Evolutionary conservation across 2,888 invertebrate species (phyloP).

Genomic region (Eupithecia tripunctaria): DNA sequence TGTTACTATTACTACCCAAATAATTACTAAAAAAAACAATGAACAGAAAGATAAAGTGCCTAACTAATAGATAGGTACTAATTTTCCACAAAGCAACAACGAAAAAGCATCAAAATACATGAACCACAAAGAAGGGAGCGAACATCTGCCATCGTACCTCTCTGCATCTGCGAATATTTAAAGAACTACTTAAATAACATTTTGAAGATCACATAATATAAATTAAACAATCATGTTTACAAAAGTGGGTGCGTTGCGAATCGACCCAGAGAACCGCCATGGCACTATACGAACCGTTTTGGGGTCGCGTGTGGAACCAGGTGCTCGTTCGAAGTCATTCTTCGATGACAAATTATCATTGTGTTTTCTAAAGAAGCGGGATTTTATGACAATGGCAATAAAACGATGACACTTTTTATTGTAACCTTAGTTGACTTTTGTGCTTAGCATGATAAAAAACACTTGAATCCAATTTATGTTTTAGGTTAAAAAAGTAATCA

Average conservation of each 20-base stretch:
- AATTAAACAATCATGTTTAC: constrained; percentile 81
- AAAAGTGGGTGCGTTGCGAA: constrained; percentile 78
- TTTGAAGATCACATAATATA: constrained; percentile 82
- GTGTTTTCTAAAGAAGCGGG: constrained; percentile 65
- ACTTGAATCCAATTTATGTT: constrained; percentile 21
- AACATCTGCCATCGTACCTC: constrained; percentile 72
- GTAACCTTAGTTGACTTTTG: constrained; percentile 59
- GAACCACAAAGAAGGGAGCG: constrained; percentile 57
- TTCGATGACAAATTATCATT: constrained; percentile 81
- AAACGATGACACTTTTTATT: constrained; percentile 67
- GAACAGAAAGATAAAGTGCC: background rate
- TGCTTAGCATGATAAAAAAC: constrained; percentile 50
- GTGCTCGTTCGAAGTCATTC: constrained; percentile 67
- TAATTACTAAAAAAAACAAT: background rate
- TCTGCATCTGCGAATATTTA: constrained; percentile 77
- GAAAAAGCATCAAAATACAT: constrained; percentile 56
- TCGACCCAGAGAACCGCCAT: constrained; percentile 53
- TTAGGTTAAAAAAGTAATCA: background rate
- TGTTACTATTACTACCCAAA: background rate
- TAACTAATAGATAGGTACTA: background rate
- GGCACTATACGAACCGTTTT: constrained; percentile 44
- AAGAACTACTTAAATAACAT: constrained; percentile 80
- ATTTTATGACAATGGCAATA: constrained; percentile 65
- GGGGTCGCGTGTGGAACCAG: constrained; percentile 78
- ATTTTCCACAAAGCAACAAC: background rate